Evolutionary conservation across 1,140 invertebrate species (phyloP), one percentile per base, ranked within the genome.

Genomic region (Daktulosphaira vitifoliae): DNA sequence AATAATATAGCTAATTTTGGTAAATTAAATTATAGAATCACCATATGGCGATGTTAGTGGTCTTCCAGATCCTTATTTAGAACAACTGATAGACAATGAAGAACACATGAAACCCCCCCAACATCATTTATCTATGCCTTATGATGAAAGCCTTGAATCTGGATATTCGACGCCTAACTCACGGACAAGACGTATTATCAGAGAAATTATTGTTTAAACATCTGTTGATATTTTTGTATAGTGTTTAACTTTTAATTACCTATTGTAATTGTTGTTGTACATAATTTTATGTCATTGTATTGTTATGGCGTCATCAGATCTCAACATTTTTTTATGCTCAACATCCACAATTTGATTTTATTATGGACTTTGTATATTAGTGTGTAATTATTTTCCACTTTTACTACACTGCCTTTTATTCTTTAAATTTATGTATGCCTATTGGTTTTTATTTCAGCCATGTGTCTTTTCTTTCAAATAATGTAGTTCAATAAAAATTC

Each of bases 81-180:
- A 89, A 70, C 81, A 86, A 74, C 82, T 84, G 71, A 84, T 84
- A 72, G 79, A 80, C 48, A 77, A 78, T 48, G 78, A 80, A 62
- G 81, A 82, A 70, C 73, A 73, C 48, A 71, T 74, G 65, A 76
- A 76, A 68, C 71, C 78, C 64, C 84, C 85, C n/a, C 83, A 86
- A 53, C 85, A 87, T 72, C 88, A 90, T 74, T 82, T 90, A 71
- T 88, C 87, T 48, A 80, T 92, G 65, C 88, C 88, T 72, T 93
- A 92, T 75, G 92, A 94, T 76, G 90, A 93, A 76, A 90, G 87
- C 68, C 80, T 92, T 13, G 90, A 94, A 75, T 92, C 89, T 51
- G 91, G 90, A 8, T 94, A 92, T 75, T 93, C 90, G 44, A 93
- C 90, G 65, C 91, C 90, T 42, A 94, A 92, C 78, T 90, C 89